Evolutionary conservation across 2,797 vertebrate species (phyloP).

Genomic region (Artibeus jamaicensis): DNA sequence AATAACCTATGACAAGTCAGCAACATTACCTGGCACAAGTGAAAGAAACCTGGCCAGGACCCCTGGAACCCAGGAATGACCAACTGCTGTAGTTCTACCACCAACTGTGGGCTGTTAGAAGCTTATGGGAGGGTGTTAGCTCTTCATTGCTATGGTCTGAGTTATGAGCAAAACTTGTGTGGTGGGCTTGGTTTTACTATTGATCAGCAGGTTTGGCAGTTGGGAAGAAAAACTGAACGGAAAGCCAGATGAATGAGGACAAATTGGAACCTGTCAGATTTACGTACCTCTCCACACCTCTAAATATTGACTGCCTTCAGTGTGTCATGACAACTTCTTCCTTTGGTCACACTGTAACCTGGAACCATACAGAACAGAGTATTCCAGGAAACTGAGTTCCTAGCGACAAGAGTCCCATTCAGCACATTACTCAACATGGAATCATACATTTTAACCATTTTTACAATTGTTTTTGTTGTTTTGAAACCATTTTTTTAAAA

Average conservation of each 20-base stretch:
- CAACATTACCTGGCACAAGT: background rate
- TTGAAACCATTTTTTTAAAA: background rate
- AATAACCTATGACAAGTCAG: background rate
- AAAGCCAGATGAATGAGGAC: background rate
- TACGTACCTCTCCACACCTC: background rate
- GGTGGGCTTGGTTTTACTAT: rapidly evolving
- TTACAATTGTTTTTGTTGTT: background rate
- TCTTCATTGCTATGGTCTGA: background rate
- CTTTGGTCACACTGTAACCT: background rate
- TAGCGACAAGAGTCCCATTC: background rate
- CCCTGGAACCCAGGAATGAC: background rate
- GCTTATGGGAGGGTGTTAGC: background rate
- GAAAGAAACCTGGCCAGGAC: background rate
- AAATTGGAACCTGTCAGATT: background rate
- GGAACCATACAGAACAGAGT: background rate
- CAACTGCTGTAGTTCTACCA: background rate
- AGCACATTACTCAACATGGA: background rate
- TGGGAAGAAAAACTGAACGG: background rate
- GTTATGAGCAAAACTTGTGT: background rate
- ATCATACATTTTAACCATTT: background rate
- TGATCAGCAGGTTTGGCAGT: no score
- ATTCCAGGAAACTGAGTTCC: background rate
- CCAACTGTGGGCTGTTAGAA: background rate
- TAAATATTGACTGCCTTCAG: background rate
- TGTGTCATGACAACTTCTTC: background rate